Evolutionary conservation across 2,888 invertebrate species (phyloP).

Genomic region (Ectemnius continuus): DNA sequence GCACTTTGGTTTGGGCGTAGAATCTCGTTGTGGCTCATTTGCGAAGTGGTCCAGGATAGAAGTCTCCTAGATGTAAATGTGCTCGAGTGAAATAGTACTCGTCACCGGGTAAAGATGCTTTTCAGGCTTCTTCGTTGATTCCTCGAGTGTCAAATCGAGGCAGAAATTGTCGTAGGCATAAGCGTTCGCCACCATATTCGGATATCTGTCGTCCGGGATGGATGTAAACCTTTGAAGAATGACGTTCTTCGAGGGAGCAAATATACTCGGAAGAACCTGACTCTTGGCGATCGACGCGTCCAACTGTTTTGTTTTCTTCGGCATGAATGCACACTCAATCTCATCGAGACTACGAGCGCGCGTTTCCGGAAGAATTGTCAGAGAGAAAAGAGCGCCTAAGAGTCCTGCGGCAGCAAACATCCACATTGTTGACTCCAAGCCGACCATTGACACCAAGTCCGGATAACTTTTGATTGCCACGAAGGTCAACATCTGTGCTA

Average conservation of each 20-base stretch:
- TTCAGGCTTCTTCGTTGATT: constrained; percentile 14
- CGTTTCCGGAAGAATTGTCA: constrained; percentile 84
- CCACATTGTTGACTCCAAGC: constrained; percentile 83
- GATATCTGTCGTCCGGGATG: constrained; percentile 64
- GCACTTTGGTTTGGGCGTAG: no score
- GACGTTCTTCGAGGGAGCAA: constrained; percentile 52
- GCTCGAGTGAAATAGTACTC: constrained; percentile 55
- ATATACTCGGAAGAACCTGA: constrained; percentile 23
- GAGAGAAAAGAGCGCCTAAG: constrained; percentile 82
- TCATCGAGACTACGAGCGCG: constrained; percentile 84
- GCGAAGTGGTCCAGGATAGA: no score
- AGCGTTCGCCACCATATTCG: constrained; percentile 55
- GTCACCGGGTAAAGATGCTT: constrained; percentile 19
- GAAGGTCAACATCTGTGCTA: constrained; percentile 85
- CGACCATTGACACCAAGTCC: constrained; percentile 80
- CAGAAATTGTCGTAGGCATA: constrained; percentile 69
- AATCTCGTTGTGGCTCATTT: no score
- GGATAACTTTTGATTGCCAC: constrained; percentile 86
- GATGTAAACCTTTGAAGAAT: constrained; percentile 64
- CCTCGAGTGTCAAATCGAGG: constrained; percentile 61
- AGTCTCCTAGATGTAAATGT: constrained; percentile 47
- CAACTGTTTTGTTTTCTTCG: constrained; percentile 70
- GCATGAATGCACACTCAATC: constrained; percentile 83
- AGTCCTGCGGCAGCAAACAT: constrained; percentile 82
- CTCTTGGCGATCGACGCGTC: not conserved